Conservation (phyloP, 2,113 vertebrate genomes). For the Morphnarchus princeps region DNA sequence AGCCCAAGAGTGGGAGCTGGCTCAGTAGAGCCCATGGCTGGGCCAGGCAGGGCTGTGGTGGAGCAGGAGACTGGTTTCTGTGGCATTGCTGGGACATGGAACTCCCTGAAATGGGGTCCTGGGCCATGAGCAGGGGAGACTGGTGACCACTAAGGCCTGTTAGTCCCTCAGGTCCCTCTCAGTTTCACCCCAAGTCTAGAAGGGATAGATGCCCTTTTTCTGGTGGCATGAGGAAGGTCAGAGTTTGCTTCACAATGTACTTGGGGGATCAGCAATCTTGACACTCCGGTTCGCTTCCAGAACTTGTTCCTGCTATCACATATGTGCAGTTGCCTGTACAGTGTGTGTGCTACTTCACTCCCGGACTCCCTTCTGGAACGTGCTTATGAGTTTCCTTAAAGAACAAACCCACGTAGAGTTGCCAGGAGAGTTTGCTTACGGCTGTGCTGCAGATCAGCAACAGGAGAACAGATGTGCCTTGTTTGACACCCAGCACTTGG, state of each 20-base stretch:
- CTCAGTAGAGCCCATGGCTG: background rate
- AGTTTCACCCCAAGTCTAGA: background rate
- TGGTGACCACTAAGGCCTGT: background rate
- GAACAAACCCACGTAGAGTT: background rate
- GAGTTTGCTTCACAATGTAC: background rate
- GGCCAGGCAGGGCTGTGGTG: background rate
- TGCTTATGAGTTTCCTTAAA: background rate
- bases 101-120: background rate
- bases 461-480: background rate
- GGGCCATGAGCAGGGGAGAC: background rate
- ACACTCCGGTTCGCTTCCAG: background rate
- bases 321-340: background rate
- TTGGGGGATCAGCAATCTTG: background rate
- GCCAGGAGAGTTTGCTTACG: background rate
- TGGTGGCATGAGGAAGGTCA: background rate
- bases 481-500: background rate
- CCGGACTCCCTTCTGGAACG: accelerated
- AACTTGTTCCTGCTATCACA: background rate
- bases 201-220: background rate
- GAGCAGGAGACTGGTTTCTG: background rate
- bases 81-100: background rate
- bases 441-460: background rate
- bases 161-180: background rate
- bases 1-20: background rate
- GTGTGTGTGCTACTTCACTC: background rate